Evolutionary conservation across 2,888 invertebrate genomes (phyloP).

Genomic region (Lepidonotus clava): DNA sequence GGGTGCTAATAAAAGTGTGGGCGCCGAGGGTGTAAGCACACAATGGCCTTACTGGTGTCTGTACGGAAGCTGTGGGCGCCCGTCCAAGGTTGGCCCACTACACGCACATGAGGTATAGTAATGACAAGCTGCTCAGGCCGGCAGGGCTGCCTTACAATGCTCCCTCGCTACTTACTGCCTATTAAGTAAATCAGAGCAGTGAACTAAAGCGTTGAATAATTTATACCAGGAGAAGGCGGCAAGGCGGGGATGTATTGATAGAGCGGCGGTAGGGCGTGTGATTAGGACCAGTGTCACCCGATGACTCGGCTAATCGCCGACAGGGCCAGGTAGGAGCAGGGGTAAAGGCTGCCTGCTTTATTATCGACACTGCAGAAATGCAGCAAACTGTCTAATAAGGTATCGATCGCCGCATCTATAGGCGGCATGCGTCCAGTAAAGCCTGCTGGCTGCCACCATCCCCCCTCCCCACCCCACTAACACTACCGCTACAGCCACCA

Average conservation of each 20-base stretch:
- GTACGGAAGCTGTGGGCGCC: neutral
- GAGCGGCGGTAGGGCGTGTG: neutral
- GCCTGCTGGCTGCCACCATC: neutral
- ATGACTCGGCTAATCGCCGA: neutral
- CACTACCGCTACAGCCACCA: neutral
- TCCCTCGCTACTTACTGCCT: neutral
- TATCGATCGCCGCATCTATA: constrained; percentile 2
- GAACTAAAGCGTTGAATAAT: constrained; percentile 6
- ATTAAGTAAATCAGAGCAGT: neutral
- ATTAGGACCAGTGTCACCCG: neutral
- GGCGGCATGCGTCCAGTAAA: neutral
- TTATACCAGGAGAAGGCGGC: neutral
- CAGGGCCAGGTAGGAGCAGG: neutral
- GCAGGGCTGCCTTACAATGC: neutral
- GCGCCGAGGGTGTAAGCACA: neutral
- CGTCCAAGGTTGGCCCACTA: neutral
- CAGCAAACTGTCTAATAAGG: constrained; percentile 30
- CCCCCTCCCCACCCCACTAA: neutral
- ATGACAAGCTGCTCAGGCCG: neutral
- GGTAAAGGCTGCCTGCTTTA: too few relatives aligned
- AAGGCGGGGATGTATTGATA: neutral
- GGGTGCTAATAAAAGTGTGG: neutral
- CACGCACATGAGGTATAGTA: neutral
- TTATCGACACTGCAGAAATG: neutral
- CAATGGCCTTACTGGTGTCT: neutral